A percentile compares a stretch with the other conserved stretches of the same genome.
phyloP scores from a whole-genome alignment of 2,797 vertebrate species.

The Tokudaia tokunoshimensis region DNA sequence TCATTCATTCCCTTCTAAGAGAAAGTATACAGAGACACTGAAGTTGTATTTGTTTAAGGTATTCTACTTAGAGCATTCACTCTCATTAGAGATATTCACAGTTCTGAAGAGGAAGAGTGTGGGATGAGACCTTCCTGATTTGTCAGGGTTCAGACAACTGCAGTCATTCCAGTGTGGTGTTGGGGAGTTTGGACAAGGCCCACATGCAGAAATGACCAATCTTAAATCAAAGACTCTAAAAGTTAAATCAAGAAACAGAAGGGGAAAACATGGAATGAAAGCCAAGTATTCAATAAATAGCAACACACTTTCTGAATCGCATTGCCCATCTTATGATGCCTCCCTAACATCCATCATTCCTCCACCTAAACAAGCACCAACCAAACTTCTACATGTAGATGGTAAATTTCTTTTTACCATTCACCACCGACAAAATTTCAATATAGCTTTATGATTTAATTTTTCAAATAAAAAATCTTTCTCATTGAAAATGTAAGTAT shows the following conservation, averaged over 20 bases:
- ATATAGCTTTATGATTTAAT: not conserved
- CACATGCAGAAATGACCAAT: not conserved
- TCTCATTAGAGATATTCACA: not conserved
- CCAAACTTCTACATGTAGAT: not conserved
- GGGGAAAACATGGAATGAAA: not conserved
- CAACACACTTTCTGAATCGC: not conserved
- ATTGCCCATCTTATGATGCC: not conserved
- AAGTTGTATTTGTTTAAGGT: not conserved
- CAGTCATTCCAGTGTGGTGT: not conserved
- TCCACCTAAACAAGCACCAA: not conserved
- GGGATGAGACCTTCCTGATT: not conserved
- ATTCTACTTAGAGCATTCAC: not conserved
- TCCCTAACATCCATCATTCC: not conserved
- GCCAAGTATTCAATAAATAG: not conserved
- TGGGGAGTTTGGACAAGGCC: not conserved
- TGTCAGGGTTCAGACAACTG: not conserved
- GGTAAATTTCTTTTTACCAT: not conserved
- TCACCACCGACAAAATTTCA: not conserved
- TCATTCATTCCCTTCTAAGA: not conserved
- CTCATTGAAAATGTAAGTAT: not conserved
- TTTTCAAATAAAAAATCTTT: not conserved
- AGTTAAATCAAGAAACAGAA: slow-evolving; percentile 24
- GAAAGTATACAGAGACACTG: not conserved
- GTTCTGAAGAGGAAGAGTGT: not conserved
- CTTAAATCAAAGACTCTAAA: not conserved